Evolutionary conservation across 2,888 invertebrate genomes (phyloP), one percentile per base, ranked within the genome.

Genomic region (Eumacrocentrus americanus): DNA sequence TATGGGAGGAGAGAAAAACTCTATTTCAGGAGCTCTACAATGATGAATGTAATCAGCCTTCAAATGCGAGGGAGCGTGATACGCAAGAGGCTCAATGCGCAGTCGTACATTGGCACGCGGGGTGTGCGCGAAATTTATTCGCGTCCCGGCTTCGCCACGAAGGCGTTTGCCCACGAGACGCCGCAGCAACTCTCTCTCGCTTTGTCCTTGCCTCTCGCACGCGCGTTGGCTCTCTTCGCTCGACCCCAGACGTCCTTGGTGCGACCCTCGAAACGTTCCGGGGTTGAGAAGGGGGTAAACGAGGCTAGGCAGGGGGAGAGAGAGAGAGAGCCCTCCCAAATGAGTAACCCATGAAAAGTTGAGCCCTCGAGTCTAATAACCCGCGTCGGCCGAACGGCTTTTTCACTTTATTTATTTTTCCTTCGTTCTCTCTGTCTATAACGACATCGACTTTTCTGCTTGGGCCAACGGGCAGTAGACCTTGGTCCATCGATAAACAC

Each of bases 191-290:
- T 20, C 11, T 34, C 40, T 37, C 46, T 25, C 57, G 16, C 29
- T 9, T 34, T 44, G 22, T 16, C 35, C 50, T 22, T 14, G 40
- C 47, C 18, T 38, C 25, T 40, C 50, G 29, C 42, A 46, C 34
- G 34, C 48, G 20, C 50, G 34, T 25, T 40, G 25, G 38, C 34
- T 38, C 42, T 40, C 25, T 18, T 7, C 12, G 40, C 40, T 35
- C 58, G 58, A 58, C 58, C 58, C 58, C 46, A 58, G 58, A 58
- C 58, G 58, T 58, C 58, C 58, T 58, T 58, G 58, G 22, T 52
- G 46, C 58, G 58, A 58, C 58, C 58, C 58, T 58, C 58, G 37
- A 51, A 51, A 51, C 51, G 20, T 51, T 44, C 20, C 35, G 55
- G 35, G 44, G 44, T 55, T 16, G 34, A 11, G 44, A 47, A 59